Percentiles rank a stretch among this genome's conserved stretches.
Evolutionary conservation across 2,797 vertebrate genomes (phyloP).

Genomic region (Taenioides sp.): DNA sequence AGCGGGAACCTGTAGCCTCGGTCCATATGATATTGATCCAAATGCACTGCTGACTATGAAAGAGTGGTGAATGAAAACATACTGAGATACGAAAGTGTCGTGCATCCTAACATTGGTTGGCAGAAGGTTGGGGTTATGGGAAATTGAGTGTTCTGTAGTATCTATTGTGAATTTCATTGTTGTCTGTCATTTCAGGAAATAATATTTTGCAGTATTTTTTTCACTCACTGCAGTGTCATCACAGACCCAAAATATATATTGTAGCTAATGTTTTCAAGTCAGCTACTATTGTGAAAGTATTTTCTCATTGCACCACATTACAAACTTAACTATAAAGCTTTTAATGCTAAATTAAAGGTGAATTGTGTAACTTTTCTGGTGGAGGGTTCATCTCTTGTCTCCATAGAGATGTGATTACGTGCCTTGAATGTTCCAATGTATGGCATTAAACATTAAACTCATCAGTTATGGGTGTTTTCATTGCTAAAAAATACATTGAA

Average conservation of each 20-base stretch:
- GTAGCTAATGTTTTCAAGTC: neutral
- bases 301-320: too few species aligned
- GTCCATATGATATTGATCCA: slow-evolving; percentile 37
- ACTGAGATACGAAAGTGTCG: neutral
- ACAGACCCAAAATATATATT: neutral
- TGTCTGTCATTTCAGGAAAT: neutral
- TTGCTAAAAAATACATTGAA: too few species aligned
- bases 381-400: too few species aligned
- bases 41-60: slow-evolving; percentile 15
- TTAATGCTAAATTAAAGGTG: too few species aligned
- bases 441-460: too few species aligned
- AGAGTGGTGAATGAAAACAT: slow-evolving; percentile 5
- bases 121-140: neutral
- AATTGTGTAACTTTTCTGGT: too few species aligned
- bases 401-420: too few species aligned
- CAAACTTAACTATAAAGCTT: too few species aligned
- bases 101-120: neutral
- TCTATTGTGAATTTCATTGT: neutral
- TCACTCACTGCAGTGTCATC: neutral
- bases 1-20: slow-evolving; percentile 26
- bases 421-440: too few species aligned
- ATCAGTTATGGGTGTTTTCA: too few species aligned
- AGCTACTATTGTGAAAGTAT: too few species aligned
- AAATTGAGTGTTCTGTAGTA: neutral
- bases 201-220: neutral